Evolutionary conservation across 2,113 vertebrate genomes (phyloP).

Genomic region (Cebus imitator): DNA sequence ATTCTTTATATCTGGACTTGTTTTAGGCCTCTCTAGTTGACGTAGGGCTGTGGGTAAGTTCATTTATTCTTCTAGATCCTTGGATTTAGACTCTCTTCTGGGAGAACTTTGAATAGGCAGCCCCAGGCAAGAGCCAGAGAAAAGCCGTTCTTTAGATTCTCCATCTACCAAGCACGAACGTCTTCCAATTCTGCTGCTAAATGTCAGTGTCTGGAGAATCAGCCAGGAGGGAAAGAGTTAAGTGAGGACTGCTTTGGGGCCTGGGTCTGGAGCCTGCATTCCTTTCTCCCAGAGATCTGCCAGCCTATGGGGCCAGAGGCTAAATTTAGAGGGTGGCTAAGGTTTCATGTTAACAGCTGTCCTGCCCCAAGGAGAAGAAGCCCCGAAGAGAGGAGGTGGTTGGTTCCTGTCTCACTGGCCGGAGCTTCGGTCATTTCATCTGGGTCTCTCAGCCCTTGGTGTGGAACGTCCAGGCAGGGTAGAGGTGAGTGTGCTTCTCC

Average conservation of each 20-base stretch:
- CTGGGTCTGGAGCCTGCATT: conserved; percentile 74
- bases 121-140: neutral
- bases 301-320: conserved; percentile 75
- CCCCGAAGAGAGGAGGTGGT: neutral
- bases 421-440: neutral
- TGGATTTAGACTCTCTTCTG: neutral
- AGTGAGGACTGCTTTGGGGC: conserved; percentile 43
- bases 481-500: conserved; percentile 70
- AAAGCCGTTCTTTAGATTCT: neutral
- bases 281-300: conserved; percentile 70
- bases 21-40: neutral
- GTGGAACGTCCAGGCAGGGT: neutral
- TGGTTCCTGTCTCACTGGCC: neutral
- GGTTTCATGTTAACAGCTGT: conserved; percentile 84
- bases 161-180: accelerated
- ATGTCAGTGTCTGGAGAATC: neutral
- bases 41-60: neutral
- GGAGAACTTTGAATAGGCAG: neutral
- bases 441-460: neutral
- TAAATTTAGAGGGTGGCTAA: conserved; percentile 88
- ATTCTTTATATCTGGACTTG: neutral
- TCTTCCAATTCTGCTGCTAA: neutral
- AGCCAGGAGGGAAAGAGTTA: conserved; percentile 79
- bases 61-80: neutral
- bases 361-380: conserved; percentile 78